Conservation (phyloP, 2,888 invertebrate species). For the Parnassius glacialis region DNA sequence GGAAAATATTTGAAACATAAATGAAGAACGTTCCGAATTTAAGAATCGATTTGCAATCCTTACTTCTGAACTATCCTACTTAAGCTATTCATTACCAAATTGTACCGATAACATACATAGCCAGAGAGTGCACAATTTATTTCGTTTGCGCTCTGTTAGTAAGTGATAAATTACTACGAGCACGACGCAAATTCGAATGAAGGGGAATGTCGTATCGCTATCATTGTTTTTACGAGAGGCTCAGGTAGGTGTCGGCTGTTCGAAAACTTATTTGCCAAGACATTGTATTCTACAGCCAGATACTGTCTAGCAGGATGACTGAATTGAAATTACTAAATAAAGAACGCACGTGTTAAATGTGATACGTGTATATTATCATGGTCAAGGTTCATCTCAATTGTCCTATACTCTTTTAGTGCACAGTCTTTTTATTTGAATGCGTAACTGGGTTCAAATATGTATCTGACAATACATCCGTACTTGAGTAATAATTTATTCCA, state of each 20-base stretch:
- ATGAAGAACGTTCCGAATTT: too few relatives aligned
- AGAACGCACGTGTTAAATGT: constrained; percentile 4
- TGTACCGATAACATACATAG: not conserved
- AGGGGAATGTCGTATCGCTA: constrained; percentile 72
- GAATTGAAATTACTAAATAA: constrained; percentile 6
- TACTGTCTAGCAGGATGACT: constrained; percentile 17
- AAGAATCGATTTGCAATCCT: too few relatives aligned
- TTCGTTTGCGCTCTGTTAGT: constrained; percentile 51
- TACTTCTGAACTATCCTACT: too few relatives aligned
- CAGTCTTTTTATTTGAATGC: too few relatives aligned
- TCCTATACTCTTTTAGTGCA: not conserved
- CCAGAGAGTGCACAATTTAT: constrained; percentile 22
- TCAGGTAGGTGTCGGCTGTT: constrained; percentile 65
- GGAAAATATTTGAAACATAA: too few relatives aligned
- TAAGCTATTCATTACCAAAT: not conserved
- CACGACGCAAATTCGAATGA: constrained; percentile 73
- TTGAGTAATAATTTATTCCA: too few relatives aligned
- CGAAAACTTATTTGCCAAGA: constrained; percentile 32
- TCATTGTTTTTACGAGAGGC: constrained; percentile 70
- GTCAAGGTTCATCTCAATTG: too few relatives aligned
- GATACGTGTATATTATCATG: not conserved
- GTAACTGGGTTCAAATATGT: too few relatives aligned
- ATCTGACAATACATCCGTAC: too few relatives aligned
- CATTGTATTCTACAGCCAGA: constrained; percentile 18
- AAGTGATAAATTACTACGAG: constrained; percentile 76